A percentile compares a stretch with the other conserved stretches of the same genome.
Evolutionary conservation across 2,888 invertebrate genomes (phyloP).

Genomic region (Drosophila niveifrons): DNA sequence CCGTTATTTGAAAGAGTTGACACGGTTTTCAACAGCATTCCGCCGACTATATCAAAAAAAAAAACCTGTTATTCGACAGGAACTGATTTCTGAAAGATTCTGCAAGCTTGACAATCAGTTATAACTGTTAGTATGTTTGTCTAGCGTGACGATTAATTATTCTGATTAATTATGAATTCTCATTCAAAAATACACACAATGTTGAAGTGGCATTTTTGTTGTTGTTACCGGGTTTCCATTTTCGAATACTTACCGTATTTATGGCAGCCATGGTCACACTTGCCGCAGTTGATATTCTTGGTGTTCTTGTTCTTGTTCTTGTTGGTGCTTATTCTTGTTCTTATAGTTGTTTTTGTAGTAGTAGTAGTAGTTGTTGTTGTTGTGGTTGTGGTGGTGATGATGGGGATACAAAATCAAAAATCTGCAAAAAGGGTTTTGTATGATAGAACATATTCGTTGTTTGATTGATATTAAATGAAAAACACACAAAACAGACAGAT

Average conservation of each 20-base stretch:
- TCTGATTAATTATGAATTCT: too few species aligned
- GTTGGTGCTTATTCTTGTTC: conserved; percentile 61
- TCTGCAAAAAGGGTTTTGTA: conserved; percentile 82
- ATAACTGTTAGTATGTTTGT: too few species aligned
- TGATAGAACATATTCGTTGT: conserved; percentile 71
- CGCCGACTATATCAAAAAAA: too few species aligned
- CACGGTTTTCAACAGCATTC: too few species aligned
- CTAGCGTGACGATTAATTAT: too few species aligned
- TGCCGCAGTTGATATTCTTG: conserved; percentile 72
- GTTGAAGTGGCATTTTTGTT: conserved; percentile 25
- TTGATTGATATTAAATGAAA: conserved; percentile 40
- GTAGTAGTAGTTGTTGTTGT: conserved; percentile 51
- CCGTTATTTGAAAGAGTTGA: too few species aligned
- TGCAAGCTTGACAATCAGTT: too few species aligned
- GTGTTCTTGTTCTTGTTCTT: conserved; percentile 55
- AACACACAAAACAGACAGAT: conserved; percentile 17
- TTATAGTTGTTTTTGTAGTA: conserved; percentile 60
- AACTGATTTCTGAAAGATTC: too few species aligned
- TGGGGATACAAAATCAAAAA: conserved; percentile 84
- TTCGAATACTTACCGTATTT: conserved; percentile 84
- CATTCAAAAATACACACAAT: neutral
- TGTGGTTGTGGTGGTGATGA: conserved; percentile 78
- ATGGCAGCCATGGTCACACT: conserved; percentile 84
- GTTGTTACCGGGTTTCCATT: conserved; percentile 28
- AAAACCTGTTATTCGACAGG: too few species aligned